phyloP scores from a whole-genome alignment of 2,797 vertebrate species.

The Sebastes cheni region DNA sequence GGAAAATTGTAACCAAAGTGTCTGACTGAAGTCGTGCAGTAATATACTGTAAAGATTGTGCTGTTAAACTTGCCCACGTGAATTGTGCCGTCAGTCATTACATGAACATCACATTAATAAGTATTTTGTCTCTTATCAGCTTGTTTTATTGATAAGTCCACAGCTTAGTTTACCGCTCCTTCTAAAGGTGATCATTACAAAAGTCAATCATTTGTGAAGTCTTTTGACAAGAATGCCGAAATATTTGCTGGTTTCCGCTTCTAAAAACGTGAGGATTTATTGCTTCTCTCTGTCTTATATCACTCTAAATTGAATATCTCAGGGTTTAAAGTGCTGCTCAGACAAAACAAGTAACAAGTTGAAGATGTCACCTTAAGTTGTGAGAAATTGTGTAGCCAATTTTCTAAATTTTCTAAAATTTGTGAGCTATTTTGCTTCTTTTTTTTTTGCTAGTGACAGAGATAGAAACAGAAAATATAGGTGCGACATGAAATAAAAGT shows the following conservation, averaged over 20 bases:
- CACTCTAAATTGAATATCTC: not conserved
- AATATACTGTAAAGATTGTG: not conserved
- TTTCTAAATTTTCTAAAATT: not conserved
- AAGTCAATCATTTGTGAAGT: not conserved
- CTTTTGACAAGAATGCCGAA: not conserved
- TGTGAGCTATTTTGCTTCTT: not conserved
- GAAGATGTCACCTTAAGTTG: not conserved
- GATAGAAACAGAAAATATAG: not conserved
- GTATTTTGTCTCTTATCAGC: not conserved
- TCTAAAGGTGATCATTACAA: not conserved
- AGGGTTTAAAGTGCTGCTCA: not conserved
- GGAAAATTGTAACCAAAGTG: not conserved
- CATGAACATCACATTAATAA: not conserved
- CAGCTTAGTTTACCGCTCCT: not conserved
- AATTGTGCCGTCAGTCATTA: not conserved
- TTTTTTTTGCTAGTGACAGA: not conserved
- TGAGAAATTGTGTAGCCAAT: not conserved
- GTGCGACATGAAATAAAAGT: not conserved
- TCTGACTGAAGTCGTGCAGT: not conserved
- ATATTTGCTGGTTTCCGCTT: not conserved
- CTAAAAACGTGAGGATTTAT: not conserved
- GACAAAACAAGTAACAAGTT: not conserved
- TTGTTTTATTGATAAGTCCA: not conserved
- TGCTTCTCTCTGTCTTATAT: not conserved
- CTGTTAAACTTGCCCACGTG: too few relatives aligned